Base-by-base conservation (phyloP, 2,113 vertebrate genomes). In the Mohoua ochrocephala region DNA sequence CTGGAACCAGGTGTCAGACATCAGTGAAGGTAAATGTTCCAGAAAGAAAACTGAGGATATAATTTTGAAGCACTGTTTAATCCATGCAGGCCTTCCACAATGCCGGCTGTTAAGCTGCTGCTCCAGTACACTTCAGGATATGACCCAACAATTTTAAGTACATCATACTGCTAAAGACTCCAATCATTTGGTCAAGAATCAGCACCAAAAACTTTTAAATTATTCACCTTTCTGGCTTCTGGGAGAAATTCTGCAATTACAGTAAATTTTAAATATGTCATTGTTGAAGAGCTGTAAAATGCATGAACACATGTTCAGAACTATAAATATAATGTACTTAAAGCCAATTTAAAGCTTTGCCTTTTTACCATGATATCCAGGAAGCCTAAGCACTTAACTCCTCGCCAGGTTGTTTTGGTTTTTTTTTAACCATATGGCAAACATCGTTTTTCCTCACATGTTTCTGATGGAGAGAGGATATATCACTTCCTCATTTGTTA, bases 241-340 rank as follows among this genome's bases (percentile, higher is more conserved):
- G 78, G 64, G 42, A 83, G 31, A 47, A 86, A 54, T 61, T 39
- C 31, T 91, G 30, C 60, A 70, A 47, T 86, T 93, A 50, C 7
- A 90, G 30, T 80, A 65, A 56, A 52, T 69, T 42, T 73, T 68
- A 16, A 24, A 65, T 54, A 15, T 80, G 85, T 90, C 10, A 7
- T 47, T 93, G 64, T 90, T 90, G 54, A 69, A 83, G 81, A 90
- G 33, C 39, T 96, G 87, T 94, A 77, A 96, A 87, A 90, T 91
- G 63, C 60, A 67, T 47, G 59, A 91, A 68, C 60, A n/a, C 14
- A 2, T 84, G 70, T 92, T 95, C 60, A 80, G 64, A 92, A 80
- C 41, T 83, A 56, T 63, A 95, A 94, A 94, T 91, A 90, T 12
- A 80, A 76, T 61, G 27, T 89, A 71, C 23, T 70, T 85, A 44